Conservation (phyloP, 2,113 vertebrate genomes). For the Poeciliopsis turrubarensis region DNA sequence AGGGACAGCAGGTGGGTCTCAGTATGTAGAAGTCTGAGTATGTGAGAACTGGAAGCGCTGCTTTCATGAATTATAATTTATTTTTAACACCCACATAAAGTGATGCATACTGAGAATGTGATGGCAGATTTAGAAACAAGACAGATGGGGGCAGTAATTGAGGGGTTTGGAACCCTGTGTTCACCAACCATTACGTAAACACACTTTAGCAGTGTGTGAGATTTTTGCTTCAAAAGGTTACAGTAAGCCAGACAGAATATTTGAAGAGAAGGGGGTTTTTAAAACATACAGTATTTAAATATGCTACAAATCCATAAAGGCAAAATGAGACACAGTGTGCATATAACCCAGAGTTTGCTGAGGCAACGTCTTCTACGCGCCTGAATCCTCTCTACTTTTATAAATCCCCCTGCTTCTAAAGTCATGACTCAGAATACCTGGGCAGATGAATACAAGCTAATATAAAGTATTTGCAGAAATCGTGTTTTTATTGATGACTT, state of each 20-base stretch:
- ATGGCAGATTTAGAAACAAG: slow-evolving; percentile 17
- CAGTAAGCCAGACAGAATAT: slow-evolving; percentile 20
- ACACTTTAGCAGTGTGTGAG: not conserved
- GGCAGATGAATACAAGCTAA: not conserved
- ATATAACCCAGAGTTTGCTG: slow-evolving; percentile 32
- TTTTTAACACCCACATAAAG: slow-evolving; percentile 26
- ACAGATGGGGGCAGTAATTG: slow-evolving; percentile 11
- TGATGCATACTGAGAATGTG: slow-evolving; percentile 7
- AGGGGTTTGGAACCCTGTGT: not conserved
- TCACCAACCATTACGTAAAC: slow-evolving; percentile 2
- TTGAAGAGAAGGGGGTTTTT: slow-evolving; percentile 2
- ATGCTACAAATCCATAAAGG: slow-evolving; percentile 32
- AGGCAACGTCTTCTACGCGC: slow-evolving; percentile 19
- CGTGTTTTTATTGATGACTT: slow-evolving; percentile 10
- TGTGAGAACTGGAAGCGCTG: not conserved
- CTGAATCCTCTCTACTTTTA: slow-evolving; percentile 1
- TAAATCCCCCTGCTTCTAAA: slow-evolving; percentile 23
- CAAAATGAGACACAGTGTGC: slow-evolving; percentile 20
- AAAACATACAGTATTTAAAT: slow-evolving; percentile 8
- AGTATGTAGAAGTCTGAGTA: not conserved
- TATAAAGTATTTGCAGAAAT: not conserved
- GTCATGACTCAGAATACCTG: not conserved
- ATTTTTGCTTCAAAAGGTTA: too few relatives aligned
- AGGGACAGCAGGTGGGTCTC: slow-evolving; percentile 84
- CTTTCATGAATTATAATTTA: slow-evolving; percentile 1